Percentiles rank a stretch among this genome's conserved stretches.
Evolutionary conservation across 92 coral and sea anemone genomes (phyloP).

Genomic region (Micromussa lordhowensis): DNA sequence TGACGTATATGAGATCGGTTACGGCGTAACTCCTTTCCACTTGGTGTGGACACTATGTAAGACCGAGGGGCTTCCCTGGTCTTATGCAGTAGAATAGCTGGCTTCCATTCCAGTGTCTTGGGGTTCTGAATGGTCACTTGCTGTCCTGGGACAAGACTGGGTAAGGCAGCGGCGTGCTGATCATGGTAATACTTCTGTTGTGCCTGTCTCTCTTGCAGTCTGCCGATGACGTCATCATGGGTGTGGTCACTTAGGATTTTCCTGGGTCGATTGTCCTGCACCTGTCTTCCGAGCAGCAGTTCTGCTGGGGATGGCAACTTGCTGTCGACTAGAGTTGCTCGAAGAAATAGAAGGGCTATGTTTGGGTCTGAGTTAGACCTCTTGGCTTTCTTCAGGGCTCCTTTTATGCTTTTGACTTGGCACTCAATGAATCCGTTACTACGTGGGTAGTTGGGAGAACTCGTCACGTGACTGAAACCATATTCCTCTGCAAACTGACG

Average conservation of each 20-base stretch:
- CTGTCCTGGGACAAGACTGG: conserved; percentile 42
- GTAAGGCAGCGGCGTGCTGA: conserved; percentile 33
- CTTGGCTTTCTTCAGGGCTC: conserved; percentile 33
- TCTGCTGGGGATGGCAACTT: conserved; percentile 54
- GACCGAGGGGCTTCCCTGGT: conserved; percentile 59
- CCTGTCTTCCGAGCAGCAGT: conserved; percentile 28
- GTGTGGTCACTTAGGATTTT: neutral
- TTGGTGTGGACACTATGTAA: conserved; percentile 58
- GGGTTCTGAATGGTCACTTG: conserved; percentile 55
- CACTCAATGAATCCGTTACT: conserved; percentile 68
- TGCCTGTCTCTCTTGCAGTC: conserved; percentile 56
- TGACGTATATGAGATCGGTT: conserved; percentile 49
- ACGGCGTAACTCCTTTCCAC: conserved; percentile 56
- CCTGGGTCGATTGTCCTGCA: conserved; percentile 48
- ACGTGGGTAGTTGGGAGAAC: conserved; percentile 56
- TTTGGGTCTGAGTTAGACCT: conserved; percentile 45
- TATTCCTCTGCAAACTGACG: conserved; percentile 55
- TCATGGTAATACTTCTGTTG: conserved; percentile 63
- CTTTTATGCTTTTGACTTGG: conserved; percentile 54
- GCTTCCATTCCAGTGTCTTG: conserved; percentile 51
- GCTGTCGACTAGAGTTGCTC: conserved; percentile 39
- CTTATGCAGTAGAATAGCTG: conserved; percentile 55
- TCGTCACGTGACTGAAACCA: conserved; percentile 69
- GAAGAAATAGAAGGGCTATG: conserved; percentile 48
- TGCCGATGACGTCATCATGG: conserved; percentile 44